Base-by-base conservation (phyloP, 2,113 vertebrate species). In the Mus pahari region DNA sequence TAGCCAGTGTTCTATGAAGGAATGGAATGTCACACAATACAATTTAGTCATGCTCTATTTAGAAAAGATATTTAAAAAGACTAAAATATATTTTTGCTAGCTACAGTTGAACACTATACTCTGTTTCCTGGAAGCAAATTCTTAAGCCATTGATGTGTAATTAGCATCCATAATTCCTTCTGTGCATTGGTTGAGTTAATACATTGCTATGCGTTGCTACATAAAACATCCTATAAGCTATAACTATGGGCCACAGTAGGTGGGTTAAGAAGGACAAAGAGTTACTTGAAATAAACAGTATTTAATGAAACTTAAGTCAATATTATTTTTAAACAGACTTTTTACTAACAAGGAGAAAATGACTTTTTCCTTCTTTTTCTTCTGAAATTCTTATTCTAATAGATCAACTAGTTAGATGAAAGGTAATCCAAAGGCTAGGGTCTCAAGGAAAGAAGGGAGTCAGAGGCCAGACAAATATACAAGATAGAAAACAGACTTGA, bases 321-420 rank as follows among this genome's bases (percentile, higher is more conserved):
- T 26, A 33, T 75, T 42, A 78, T 70, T 14, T 70, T 64, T 39
- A 90, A 71, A 7, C n/a, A 94, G 89, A 92, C 66, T 48, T 48
- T 48, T 48, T 75, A 82, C 48, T 92, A 90, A 93, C 79, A 88
- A 94, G 64, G 81, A 92, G 79, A 94, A 93, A 95, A 93, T 93
- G 7, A 84, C 8, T 90, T 39, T 83, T 62, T 24, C 50, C 55
- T 74, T 70, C 77, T 22, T 75, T 71, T 22, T 88, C 53, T 78
- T 79, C 31, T 53, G 6, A 36, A 58, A 33, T 55, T 28, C 39
- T 73, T 55, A 73, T 79, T 89, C 45, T 53, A 64, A 42, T 22
- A 39, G 45, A 53, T 60, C 60, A 60, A 45, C 36, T 82, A 95
- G 92, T 91, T 86, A 71, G 42, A 88, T 86, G 91, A 87, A 79